Conservation (phyloP, 2,797 vertebrate species). For the Enteromius fasciolatus region DNA sequence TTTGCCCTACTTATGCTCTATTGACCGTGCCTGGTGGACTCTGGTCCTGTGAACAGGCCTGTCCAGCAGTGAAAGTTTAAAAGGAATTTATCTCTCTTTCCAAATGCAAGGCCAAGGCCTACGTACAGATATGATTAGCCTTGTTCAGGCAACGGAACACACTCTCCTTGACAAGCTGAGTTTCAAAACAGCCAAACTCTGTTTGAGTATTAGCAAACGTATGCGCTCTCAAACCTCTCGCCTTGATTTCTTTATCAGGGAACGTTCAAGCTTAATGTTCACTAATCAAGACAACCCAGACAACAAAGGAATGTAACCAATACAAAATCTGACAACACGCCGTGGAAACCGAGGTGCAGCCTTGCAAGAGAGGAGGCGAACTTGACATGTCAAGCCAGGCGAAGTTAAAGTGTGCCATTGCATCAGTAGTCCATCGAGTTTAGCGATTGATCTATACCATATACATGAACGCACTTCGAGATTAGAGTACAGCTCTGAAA, state of each 20-base stretch:
- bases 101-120: conserved; percentile 75
- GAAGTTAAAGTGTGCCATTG: conserved; percentile 52
- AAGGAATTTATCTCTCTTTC: conserved; percentile 60
- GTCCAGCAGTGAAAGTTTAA: conserved; percentile 55
- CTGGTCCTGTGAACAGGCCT: conserved; percentile 64
- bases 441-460: conserved; percentile 41
- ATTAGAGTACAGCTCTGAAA: conserved; percentile 1
- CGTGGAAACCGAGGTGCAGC: conserved; percentile 33
- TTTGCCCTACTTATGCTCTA: conserved; percentile 39
- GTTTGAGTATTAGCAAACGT: conserved; percentile 47
- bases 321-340: conserved; percentile 35
- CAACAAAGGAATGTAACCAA: conserved; percentile 32
- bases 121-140: conserved; percentile 77
- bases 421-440: conserved; percentile 54
- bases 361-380: conserved; percentile 22
- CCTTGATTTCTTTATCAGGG: conserved; percentile 32
- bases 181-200: conserved; percentile 62
- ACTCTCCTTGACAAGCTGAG: conserved; percentile 70
- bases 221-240: neutral
- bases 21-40: conserved; percentile 58
- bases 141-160: conserved; percentile 70
- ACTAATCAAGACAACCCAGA: conserved; percentile 27
- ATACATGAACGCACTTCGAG: neutral
- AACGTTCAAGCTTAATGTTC: conserved; percentile 23
- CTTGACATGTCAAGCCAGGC: conserved; percentile 63